phyloP scores from a whole-genome alignment of 2,797 vertebrate species.

The Otolemur crassicaudatus region DNA sequence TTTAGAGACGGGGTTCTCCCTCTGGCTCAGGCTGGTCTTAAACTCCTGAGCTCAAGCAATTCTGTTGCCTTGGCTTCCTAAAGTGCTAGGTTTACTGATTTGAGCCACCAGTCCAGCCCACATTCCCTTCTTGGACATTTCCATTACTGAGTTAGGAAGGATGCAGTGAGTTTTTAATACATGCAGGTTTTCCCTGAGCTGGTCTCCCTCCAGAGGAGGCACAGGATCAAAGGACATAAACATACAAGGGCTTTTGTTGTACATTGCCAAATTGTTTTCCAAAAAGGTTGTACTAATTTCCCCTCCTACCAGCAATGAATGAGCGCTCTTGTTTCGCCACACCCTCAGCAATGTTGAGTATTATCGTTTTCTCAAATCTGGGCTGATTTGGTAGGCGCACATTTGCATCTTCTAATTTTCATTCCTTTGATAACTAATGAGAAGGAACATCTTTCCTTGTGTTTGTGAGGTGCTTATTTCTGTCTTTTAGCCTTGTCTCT shows the following conservation, averaged over 20 bases:
- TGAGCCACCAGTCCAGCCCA: too few species aligned
- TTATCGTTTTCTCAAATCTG: constrained; percentile 44
- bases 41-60: too few species aligned
- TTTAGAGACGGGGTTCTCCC: too few species aligned
- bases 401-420: constrained; percentile 49
- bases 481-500: not conserved
- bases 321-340: not conserved
- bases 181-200: not conserved
- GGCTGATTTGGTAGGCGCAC: constrained; percentile 33
- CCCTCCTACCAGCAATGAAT: constrained; percentile 27
- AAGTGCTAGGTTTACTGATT: too few species aligned
- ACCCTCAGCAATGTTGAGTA: not conserved
- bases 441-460: not conserved
- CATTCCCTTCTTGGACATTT: not conserved
- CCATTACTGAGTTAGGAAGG: not conserved
- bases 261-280: constrained; percentile 32
- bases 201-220: not conserved
- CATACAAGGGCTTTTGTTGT: not conserved
- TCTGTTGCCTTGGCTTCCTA: too few species aligned
- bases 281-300: constrained; percentile 50
- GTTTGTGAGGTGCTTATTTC: not conserved
- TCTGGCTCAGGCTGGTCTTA: too few species aligned
- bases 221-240: not conserved
- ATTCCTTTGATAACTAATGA: not conserved
- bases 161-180: not conserved